A percentile compares a stretch with the other conserved stretches of the same genome.
phyloP scores from a whole-genome alignment of 2,888 invertebrate species.

The Heteromyza rotundicornis region DNA sequence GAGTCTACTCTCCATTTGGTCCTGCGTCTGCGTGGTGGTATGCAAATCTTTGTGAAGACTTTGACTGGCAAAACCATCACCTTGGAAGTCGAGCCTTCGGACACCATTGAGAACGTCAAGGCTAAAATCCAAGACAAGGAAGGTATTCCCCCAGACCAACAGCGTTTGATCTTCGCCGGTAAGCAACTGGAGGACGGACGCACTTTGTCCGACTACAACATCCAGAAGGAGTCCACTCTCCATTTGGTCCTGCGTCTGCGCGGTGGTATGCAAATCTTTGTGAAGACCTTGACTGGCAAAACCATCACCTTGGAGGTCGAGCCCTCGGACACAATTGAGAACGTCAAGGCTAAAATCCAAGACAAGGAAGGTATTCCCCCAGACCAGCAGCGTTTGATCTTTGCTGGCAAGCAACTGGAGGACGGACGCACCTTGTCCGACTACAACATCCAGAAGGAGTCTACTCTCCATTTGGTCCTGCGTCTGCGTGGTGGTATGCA shows the following conservation, averaged over 20 bases:
- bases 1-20: conserved; percentile 76
- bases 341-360: conserved; percentile 25
- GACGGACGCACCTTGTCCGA: conserved; percentile 71
- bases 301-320: conserved; percentile 47
- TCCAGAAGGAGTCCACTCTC: conserved; percentile 1
- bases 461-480: not conserved
- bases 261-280: conserved; percentile 50
- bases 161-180: conserved; percentile 4
- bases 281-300: conserved; percentile 49
- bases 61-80: conserved; percentile 36
- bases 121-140: not conserved
- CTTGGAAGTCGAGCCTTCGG: not conserved
- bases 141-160: conserved; percentile 1
- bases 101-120: conserved; percentile 3
- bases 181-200: not conserved
- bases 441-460: conserved; percentile 61
- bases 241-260: conserved; percentile 38
- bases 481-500: conserved; percentile 5
- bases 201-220: conserved; percentile 3
- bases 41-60: conserved; percentile 35
- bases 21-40: conserved; percentile 67
- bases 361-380: conserved; percentile 37
- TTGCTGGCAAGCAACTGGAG: conserved; percentile 82
- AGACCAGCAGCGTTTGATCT: conserved; percentile 45
- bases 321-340: conserved; percentile 34